phyloP scores from a whole-genome alignment of 2,797 vertebrate species.

The Clarias pachynema region DNA sequence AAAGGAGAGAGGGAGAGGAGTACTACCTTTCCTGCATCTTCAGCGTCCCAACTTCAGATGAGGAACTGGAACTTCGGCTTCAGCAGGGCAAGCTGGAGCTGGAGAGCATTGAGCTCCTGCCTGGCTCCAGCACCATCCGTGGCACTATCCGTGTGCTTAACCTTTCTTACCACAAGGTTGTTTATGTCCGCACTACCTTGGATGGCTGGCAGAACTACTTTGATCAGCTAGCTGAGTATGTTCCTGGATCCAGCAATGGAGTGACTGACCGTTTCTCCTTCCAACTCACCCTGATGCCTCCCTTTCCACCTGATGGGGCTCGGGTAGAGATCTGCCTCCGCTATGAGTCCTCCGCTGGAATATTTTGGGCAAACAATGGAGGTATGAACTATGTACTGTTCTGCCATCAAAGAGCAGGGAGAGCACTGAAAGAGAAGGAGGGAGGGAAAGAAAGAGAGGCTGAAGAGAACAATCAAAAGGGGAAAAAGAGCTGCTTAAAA shows the following conservation, averaged over 20 bases:
- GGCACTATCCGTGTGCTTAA: conserved; percentile 90
- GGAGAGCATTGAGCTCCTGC: conserved; percentile 83
- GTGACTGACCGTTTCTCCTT: conserved; percentile 91
- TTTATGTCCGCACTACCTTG: conserved; percentile 83
- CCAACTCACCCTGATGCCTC: conserved; percentile 83
- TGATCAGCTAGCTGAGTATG: conserved; percentile 87
- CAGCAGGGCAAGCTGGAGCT: conserved; percentile 81
- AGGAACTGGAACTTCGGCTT: conserved; percentile 82
- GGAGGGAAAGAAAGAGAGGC: conserved; percentile 48
- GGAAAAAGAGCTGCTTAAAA: conserved; percentile 92
- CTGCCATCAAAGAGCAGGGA: conserved; percentile 80
- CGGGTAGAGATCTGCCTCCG: conserved; percentile 92
- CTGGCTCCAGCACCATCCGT: conserved; percentile 81
- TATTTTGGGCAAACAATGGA: conserved; percentile 92
- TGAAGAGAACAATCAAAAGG: conserved; percentile 66
- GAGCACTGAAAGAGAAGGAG: conserved; percentile 64
- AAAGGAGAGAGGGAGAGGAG: conserved; percentile 70
- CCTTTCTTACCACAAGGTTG: conserved; percentile 86
- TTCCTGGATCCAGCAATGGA: conserved; percentile 88
- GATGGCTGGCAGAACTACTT: conserved; percentile 87
- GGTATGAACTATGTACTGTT: conserved; percentile 87
- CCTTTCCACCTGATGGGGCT: conserved; percentile 79
- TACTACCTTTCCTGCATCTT: conserved; percentile 85
- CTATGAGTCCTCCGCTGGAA: conserved; percentile 84
- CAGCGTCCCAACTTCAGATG: conserved; percentile 75